These are phyloP conservation scores for Alca torda DNA, from an alignment of 2,797 vertebrate genomes.

Conservation along the genomic window DNA sequence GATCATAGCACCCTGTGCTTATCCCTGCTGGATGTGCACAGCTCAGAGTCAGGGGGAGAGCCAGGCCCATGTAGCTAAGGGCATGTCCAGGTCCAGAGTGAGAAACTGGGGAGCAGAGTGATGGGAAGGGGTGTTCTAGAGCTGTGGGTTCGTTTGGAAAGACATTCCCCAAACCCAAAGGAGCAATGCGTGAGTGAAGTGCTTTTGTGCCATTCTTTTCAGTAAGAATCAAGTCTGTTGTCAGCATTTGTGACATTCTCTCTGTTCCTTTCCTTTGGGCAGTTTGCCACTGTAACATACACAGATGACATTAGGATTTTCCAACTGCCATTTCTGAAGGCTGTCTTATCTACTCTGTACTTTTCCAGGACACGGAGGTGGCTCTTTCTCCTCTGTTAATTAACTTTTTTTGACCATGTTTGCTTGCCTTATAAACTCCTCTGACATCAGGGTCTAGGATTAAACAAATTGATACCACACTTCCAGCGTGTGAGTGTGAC, in stretches of 20 bases:
- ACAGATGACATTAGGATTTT: conserved; percentile 32
- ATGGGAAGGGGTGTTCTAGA: background rate
- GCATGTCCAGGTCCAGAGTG: background rate
- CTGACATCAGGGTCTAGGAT: conserved; percentile 28
- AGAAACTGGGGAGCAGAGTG: background rate
- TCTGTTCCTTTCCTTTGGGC: conserved; percentile 39
- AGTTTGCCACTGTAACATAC: conserved; percentile 30
- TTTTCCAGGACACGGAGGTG: background rate
- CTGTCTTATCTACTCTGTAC: background rate
- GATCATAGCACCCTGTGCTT: background rate
- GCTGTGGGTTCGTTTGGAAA: background rate
- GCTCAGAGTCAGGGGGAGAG: background rate
- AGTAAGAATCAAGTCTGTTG: conserved; percentile 12
- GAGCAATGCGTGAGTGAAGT: background rate
- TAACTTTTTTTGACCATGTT: conserved; percentile 14
- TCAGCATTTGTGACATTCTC: conserved; percentile 32
- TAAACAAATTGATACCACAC: conserved; percentile 13
- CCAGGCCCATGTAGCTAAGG: background rate
- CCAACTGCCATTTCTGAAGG: conserved; percentile 15
- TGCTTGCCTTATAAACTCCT: conserved; percentile 30
- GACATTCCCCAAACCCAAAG: background rate
- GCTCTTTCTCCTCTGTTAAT: conserved; percentile 44
- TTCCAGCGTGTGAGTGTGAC: background rate
- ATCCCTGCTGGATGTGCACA: background rate
- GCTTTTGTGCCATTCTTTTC: background rate